Evolutionary conservation across 2,888 invertebrate genomes (phyloP).

Genomic region (Lordiphosa andalusiaca): DNA sequence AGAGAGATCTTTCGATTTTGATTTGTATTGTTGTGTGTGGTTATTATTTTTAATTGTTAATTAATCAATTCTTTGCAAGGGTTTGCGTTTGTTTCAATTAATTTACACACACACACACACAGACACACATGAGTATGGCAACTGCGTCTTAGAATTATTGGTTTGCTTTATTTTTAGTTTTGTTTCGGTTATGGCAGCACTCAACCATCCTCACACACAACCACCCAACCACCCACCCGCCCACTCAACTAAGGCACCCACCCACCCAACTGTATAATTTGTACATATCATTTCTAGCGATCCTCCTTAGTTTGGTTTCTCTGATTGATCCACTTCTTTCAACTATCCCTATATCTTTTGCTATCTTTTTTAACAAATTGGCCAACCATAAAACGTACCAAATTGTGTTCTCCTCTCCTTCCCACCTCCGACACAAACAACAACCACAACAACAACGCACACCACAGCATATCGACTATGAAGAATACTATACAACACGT

Average conservation of each 20-base stretch:
- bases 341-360: conserved; percentile 23
- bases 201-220: conserved; percentile 1
- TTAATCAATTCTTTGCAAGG: conserved; percentile 58
- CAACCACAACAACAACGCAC: conserved; percentile 20
- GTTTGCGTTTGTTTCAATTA: conserved; percentile 53
- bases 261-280: conserved; percentile 1
- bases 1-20: conserved; percentile 10
- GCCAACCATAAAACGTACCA: conserved; percentile 24
- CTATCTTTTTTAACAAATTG: conserved; percentile 15
- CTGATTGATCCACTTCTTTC: conserved; percentile 6
- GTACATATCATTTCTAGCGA: conserved; percentile 3
- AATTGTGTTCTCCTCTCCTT: conserved; percentile 18
- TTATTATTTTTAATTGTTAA: conserved; percentile 33
- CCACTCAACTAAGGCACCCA: conserved; percentile 2
- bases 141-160: conserved; percentile 25
- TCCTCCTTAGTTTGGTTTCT: conserved; percentile 16
- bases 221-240: background rate
- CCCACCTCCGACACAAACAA: conserved; percentile 18
- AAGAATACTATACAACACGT: conserved; percentile 97
- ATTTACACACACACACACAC: conserved; percentile 22
- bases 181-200: conserved; percentile 28
- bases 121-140: background rate
- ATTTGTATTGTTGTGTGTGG: conserved; percentile 15
- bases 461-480: conserved; percentile 90
- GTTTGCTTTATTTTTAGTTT: conserved; percentile 14